Conservation (phyloP, 2,888 invertebrate genomes). For the Fragum sueziense region DNA sequence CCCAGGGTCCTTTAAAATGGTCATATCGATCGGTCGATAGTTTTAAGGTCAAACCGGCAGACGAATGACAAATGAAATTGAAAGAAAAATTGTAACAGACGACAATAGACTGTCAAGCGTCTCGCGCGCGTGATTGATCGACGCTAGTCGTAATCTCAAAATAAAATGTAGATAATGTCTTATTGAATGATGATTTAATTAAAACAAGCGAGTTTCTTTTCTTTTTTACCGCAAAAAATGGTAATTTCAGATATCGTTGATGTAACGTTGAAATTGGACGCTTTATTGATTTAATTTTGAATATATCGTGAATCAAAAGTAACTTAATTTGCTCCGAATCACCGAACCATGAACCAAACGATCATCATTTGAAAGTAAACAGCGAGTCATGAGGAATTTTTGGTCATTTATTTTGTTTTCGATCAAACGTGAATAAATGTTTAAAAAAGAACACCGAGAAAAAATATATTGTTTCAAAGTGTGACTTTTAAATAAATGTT, state of each 20-base stretch:
- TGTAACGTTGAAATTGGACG: background rate
- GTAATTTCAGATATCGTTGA: background rate
- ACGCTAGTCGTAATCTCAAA: conserved; percentile 8
- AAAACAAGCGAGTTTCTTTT: background rate
- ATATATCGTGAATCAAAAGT: background rate
- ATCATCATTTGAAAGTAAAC: background rate
- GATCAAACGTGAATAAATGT: no score
- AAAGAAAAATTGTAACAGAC: conserved; percentile 7
- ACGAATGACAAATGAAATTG: background rate
- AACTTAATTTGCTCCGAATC: background rate
- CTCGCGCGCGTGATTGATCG: conserved; percentile 14
- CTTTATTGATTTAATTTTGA: conserved; percentile 1
- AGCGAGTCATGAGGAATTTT: background rate
- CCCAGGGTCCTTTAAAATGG: background rate
- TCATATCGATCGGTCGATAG: conserved; percentile 14
- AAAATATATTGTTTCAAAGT: no score
- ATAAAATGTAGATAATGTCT: conserved; percentile 10
- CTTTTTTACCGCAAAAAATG: background rate
- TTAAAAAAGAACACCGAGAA: no score
- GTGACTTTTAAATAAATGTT: no score
- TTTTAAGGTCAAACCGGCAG: conserved; percentile 17
- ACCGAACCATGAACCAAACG: background rate
- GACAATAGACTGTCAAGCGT: conserved; percentile 9
- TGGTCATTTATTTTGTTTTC: background rate
- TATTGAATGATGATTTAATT: conserved; percentile 18